These are phyloP conservation scores for Forficula auricularia DNA, from an alignment of 1,140 invertebrate species.

Conservation along the genomic window DNA sequence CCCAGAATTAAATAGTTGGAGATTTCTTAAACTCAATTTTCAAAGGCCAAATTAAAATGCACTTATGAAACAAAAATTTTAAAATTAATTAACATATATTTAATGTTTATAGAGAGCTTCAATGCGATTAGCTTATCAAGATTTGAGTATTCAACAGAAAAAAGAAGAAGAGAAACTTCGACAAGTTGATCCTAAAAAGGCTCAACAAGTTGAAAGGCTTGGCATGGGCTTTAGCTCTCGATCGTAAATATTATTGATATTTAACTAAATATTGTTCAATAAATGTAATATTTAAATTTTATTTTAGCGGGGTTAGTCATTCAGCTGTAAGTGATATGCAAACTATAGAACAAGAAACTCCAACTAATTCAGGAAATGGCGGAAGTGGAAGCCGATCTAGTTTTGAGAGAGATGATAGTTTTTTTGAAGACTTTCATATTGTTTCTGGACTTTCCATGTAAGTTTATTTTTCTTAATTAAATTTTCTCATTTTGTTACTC, in stretches of 20 bases:
- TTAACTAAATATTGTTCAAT: constrained; percentile 6
- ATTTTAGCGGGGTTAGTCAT: constrained; percentile 66
- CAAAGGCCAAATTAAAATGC: too few species aligned
- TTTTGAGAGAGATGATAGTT: constrained; percentile 24
- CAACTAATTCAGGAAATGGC: constrained; percentile 19
- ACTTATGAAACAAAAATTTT: too few species aligned
- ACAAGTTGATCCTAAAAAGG: constrained; percentile 67
- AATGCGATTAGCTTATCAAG: constrained; percentile 76
- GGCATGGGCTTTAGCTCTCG: constrained; percentile 72
- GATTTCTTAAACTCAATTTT: too few species aligned
- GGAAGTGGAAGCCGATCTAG: constrained; percentile 13
- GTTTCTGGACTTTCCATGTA: constrained; percentile 10
- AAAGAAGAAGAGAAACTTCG: constrained; percentile 62
- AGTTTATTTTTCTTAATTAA: constrained; percentile 1
- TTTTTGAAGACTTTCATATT: constrained; percentile 26
- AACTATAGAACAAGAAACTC: constrained; percentile 68
- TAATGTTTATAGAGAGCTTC: constrained; percentile 36
- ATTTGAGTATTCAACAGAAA: constrained; percentile 57
- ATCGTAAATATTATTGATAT: constrained; percentile 26
- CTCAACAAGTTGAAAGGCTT: constrained; percentile 73
- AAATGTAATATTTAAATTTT: constrained; percentile 17
- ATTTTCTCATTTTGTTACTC: too few species aligned
- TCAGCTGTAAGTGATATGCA: constrained; percentile 86
- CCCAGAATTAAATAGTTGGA: too few species aligned
- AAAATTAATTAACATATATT: not conserved